phyloP scores from a whole-genome alignment of 2,113 vertebrate genomes.

The Glaucomys volans region DNA sequence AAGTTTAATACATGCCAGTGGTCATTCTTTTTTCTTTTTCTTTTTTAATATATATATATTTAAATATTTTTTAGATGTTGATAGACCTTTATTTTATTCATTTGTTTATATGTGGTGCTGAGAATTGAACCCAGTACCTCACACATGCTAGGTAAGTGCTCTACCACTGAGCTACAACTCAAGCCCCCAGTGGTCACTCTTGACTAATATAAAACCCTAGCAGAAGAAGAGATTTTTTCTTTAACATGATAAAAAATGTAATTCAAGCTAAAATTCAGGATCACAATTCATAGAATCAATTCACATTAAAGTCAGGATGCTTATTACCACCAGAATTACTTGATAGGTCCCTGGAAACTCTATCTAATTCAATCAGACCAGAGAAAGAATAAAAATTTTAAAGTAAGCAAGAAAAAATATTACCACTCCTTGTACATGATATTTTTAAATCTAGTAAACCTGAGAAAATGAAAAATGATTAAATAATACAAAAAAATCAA shows the following conservation, averaged over 20 bases:
- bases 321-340: neutral
- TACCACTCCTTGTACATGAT: neutral
- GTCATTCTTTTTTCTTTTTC: too few species aligned
- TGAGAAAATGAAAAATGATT: neutral
- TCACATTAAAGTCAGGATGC: neutral
- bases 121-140: too few species aligned
- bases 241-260: neutral
- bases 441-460: neutral
- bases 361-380: neutral
- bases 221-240: neutral
- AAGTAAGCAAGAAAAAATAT: neutral
- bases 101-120: too few species aligned
- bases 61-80: too few species aligned
- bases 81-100: too few species aligned
- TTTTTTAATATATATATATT: too few species aligned
- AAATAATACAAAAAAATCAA: neutral
- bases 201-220: neutral
- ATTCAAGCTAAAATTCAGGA: conserved; percentile 19
- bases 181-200: neutral
- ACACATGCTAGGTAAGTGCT: too few species aligned
- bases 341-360: neutral
- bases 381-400: neutral
- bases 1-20: neutral
- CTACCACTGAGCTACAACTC: too few species aligned
- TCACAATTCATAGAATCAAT: neutral